These are phyloP conservation scores for Diplodus puntazzo DNA, from an alignment of 2,797 vertebrate species.

Conservation along the genomic window DNA sequence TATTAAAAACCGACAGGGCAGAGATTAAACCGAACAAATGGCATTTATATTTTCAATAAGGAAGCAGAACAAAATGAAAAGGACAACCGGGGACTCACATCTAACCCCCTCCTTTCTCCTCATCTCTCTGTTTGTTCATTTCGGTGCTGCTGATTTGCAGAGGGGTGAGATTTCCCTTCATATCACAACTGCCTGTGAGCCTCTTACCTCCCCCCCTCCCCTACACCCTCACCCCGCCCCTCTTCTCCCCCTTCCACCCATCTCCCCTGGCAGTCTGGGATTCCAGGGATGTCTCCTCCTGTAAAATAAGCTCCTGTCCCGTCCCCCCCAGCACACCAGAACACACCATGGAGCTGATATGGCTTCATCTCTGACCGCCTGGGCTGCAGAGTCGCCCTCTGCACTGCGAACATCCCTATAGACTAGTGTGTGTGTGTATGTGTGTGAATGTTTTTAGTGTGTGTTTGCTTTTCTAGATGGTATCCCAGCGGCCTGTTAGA, in stretches of 20 bases:
- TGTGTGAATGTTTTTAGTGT: slow-evolving; percentile 53
- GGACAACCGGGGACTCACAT: not conserved
- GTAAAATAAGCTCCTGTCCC: slow-evolving; percentile 83
- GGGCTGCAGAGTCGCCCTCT: slow-evolving; percentile 80
- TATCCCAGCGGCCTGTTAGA: slow-evolving; percentile 46
- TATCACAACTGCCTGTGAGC: slow-evolving; percentile 71
- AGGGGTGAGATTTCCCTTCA: slow-evolving; percentile 66
- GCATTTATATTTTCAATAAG: not conserved
- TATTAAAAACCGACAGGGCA: not conserved
- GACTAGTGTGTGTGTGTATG: slow-evolving; percentile 46
- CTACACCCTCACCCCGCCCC: slow-evolving; percentile 14
- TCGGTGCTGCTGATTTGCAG: slow-evolving; percentile 32
- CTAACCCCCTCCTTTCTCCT: not conserved
- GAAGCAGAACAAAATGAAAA: slow-evolving; percentile 4
- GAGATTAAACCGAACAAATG: not conserved
- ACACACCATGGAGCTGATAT: slow-evolving; percentile 83
- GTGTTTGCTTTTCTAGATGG: slow-evolving; percentile 40
- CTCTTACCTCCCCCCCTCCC: slow-evolving; percentile 23
- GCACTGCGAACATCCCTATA: slow-evolving; percentile 62
- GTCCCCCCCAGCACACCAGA: slow-evolving; percentile 70
- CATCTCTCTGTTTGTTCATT: slow-evolving; percentile 27
- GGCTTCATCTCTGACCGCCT: slow-evolving; percentile 76
- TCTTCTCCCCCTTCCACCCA: slow-evolving; percentile 54
- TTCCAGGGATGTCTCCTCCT: slow-evolving; percentile 91
- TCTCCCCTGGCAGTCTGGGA: slow-evolving; percentile 85